Conservation (phyloP, 2,797 vertebrate species). For the Intellagama lesueurii region DNA sequence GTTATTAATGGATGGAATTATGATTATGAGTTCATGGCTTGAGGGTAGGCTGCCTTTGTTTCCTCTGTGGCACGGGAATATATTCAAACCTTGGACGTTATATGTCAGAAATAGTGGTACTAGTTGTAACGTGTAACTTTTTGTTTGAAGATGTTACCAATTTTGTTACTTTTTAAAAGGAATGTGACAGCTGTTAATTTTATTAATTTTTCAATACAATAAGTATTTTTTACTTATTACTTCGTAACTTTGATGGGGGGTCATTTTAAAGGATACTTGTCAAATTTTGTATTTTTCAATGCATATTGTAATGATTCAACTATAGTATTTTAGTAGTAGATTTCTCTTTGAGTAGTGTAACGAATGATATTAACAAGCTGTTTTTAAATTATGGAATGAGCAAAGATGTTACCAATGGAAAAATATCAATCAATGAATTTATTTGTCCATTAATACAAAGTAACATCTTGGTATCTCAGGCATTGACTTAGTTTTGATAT, state of each 20-base stretch:
- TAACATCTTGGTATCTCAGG: no score
- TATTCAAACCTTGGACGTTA: background rate
- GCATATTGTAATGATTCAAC: background rate
- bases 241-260: background rate
- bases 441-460: no score
- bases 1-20: background rate
- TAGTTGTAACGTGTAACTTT: background rate
- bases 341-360: no score
- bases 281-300: background rate
- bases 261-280: background rate
- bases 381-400: no score
- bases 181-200: background rate
- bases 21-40: background rate
- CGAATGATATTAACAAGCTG: no score
- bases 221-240: background rate
- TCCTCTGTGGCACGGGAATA: background rate
- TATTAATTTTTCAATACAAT: background rate
- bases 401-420: no score
- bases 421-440: no score
- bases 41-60: background rate
- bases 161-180: background rate
- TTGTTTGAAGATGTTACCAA: no score
- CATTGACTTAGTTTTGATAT: no score
- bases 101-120: background rate
- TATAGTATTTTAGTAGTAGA: no score